These are phyloP conservation scores for Eristalis pertinax DNA, from an alignment of 2,888 invertebrate species.

Conservation along the genomic window DNA sequence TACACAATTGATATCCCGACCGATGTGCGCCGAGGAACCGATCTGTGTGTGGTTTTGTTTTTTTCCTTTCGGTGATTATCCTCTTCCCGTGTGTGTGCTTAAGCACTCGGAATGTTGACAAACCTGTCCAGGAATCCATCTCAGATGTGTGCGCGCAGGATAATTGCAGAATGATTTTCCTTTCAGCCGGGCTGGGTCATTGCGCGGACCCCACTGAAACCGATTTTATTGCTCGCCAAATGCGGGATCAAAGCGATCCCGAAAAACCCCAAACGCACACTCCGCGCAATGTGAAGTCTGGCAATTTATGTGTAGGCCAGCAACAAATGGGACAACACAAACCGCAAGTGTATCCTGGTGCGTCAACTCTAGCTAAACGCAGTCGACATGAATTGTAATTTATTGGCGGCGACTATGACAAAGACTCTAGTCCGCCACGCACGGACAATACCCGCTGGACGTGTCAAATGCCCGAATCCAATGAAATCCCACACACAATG, in stretches of 20 bases:
- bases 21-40: conserved; percentile 2
- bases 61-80: conserved; percentile 23
- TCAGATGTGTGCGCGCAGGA: not conserved
- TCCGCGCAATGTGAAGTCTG: not conserved
- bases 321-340: conserved; percentile 30
- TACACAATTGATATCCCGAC: conserved; percentile 55
- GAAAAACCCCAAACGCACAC: not conserved
- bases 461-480: conserved; percentile 65
- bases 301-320: conserved; percentile 17
- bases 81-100: conserved; percentile 2
- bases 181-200: conserved; percentile 5
- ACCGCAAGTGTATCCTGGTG: conserved; percentile 40
- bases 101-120: conserved; percentile 45
- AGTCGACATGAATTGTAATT: conserved; percentile 59
- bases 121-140: conserved; percentile 37
- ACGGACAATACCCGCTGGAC: conserved; percentile 41
- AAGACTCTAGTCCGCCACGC: conserved; percentile 33
- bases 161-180: conserved; percentile 40
- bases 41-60: not conserved
- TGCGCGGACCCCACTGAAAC: not conserved
- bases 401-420: conserved; percentile 44
- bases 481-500: conserved; percentile 37
- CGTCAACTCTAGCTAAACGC: conserved; percentile 51
- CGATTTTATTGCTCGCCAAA: conserved; percentile 18
- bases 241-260: not conserved